These are phyloP conservation scores for Cromileptes altivelis DNA, from an alignment of 2,113 vertebrate genomes.

Conservation along the genomic window DNA sequence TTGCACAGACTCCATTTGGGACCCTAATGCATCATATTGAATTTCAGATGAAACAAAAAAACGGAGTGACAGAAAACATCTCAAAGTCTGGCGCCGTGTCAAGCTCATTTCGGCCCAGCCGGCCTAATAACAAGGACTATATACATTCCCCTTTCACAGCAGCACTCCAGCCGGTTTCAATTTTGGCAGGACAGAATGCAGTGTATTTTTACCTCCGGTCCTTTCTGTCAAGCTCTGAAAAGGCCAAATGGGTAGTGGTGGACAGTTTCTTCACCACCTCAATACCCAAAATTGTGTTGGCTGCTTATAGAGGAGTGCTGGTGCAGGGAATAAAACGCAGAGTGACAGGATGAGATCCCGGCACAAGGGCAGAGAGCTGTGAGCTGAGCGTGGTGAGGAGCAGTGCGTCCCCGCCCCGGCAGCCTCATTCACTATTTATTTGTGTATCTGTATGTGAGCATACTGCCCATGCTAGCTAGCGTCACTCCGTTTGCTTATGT, in stretches of 20 bases:
- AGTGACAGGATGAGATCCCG: conserved; percentile 68
- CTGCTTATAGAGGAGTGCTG: conserved; percentile 57
- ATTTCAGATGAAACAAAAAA: conserved; percentile 57
- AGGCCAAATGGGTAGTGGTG: conserved; percentile 67
- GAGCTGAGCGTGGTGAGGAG: conserved; percentile 57
- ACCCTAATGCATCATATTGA: conserved; percentile 64
- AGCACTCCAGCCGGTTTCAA: conserved; percentile 53
- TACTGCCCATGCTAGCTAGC: background rate
- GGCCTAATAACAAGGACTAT: conserved; percentile 57
- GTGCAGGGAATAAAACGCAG: conserved; percentile 63
- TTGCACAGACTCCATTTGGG: conserved; percentile 62
- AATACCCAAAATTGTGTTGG: conserved; percentile 66
- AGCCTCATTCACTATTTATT: conserved; percentile 65
- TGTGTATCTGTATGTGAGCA: conserved; percentile 13
- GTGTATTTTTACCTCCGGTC: conserved; percentile 66
- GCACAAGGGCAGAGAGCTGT: conserved; percentile 66
- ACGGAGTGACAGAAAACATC: conserved; percentile 72
- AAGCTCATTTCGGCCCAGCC: conserved; percentile 57
- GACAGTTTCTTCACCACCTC: conserved; percentile 71
- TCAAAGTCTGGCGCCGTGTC: conserved; percentile 66
- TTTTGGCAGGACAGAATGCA: conserved; percentile 58
- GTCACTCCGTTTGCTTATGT: conserved; percentile 23
- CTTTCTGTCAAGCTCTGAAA: conserved; percentile 74
- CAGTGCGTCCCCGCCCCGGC: conserved; percentile 38
- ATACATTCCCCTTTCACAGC: conserved; percentile 52